phyloP scores from a whole-genome alignment of 2,888 invertebrate species.

The Nymphalis c-album region DNA sequence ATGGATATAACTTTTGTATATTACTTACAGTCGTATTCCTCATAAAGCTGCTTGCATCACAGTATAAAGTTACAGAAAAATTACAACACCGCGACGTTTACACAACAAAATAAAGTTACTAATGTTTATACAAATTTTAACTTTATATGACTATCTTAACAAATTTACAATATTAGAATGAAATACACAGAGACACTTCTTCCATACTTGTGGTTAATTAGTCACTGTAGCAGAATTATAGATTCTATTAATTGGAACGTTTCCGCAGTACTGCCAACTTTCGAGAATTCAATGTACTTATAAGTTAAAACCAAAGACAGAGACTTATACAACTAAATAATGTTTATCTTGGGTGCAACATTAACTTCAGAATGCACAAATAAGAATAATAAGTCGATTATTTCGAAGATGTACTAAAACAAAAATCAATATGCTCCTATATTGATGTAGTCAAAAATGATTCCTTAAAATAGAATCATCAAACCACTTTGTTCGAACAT shows the following conservation, averaged over 20 bases:
- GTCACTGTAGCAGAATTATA: slow-evolving; percentile 22
- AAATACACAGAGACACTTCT: neutral
- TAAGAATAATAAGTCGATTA: no score
- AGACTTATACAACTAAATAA: neutral
- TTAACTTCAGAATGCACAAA: neutral
- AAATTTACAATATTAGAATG: neutral
- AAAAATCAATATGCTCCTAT: no score
- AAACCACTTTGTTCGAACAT: neutral
- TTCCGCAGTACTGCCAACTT: slow-evolving; percentile 12
- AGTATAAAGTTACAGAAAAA: no score
- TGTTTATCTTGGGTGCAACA: neutral
- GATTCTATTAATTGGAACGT: slow-evolving; percentile 13
- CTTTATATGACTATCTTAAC: neutral
- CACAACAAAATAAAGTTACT: no score
- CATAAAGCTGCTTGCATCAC: no score
- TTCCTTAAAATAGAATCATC: no score
- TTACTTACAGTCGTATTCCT: no score
- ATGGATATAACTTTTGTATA: no score
- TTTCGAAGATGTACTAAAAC: no score
- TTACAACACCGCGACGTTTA: no score
- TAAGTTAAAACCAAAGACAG: neutral
- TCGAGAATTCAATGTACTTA: neutral
- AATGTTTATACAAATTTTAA: neutral
- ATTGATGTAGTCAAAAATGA: no score
- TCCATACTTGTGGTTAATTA: slow-evolving; percentile 18